Percentiles rank a stretch among this genome's conserved stretches.
phyloP scores from a whole-genome alignment of 1,140 invertebrate genomes.

The Mylabris phalerata region DNA sequence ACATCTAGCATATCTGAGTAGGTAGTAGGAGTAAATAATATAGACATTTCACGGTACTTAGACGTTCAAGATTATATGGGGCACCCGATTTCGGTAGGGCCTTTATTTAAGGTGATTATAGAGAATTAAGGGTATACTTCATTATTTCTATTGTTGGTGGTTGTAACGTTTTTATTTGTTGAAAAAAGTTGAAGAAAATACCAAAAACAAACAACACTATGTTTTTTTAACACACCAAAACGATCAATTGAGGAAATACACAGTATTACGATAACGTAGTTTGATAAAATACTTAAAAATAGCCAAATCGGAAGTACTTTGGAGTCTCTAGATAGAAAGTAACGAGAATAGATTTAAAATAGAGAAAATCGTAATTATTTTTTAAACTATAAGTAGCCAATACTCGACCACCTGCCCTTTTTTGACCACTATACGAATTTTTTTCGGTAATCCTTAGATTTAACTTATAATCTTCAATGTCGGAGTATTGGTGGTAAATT shows the following conservation, averaged over 20 bases:
- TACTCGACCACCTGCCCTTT: too few species aligned
- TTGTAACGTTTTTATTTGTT: background rate
- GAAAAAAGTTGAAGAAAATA: background rate
- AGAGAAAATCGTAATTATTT: too few species aligned
- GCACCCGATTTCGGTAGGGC: background rate
- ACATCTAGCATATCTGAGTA: too few species aligned
- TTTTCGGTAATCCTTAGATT: too few species aligned
- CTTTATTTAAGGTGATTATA: constrained; percentile 20
- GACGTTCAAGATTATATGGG: constrained; percentile 23
- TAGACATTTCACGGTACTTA: constrained; percentile 32
- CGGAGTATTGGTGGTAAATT: too few species aligned
- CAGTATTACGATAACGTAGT: background rate
- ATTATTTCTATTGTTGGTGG: constrained; percentile 5
- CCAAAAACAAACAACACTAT: background rate
- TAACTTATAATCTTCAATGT: too few species aligned
- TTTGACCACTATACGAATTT: too few species aligned
- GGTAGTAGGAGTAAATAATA: constrained; percentile 23
- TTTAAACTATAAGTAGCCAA: too few species aligned
- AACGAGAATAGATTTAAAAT: too few species aligned
- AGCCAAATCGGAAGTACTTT: too few species aligned
- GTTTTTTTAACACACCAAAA: too few species aligned
- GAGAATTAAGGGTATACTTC: constrained; percentile 12
- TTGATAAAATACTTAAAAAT: constrained; percentile 15
- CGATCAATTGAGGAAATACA: background rate
- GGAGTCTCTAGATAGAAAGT: too few species aligned